phyloP scores from a whole-genome alignment of 2,113 vertebrate species.

The Picathartes gymnocephalus region DNA sequence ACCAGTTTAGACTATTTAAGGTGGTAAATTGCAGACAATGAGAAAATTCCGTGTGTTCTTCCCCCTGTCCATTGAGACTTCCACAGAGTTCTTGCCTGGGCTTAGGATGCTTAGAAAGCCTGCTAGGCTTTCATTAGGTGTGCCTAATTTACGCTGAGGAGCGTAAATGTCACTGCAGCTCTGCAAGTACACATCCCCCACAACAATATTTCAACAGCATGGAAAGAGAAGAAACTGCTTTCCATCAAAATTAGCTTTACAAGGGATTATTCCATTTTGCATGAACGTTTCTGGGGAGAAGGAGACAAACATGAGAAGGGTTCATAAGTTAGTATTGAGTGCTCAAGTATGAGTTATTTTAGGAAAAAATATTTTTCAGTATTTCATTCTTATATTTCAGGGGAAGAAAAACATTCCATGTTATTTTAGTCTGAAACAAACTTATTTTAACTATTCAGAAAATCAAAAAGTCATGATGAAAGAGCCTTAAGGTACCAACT shows the following conservation, averaged over 20 bases:
- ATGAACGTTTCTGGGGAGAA: not conserved
- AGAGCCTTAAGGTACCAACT: not conserved
- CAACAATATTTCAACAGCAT: not conserved
- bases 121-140: not conserved
- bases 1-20: not conserved
- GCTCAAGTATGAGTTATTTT: not conserved
- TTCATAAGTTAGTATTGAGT: not conserved
- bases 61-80: not conserved
- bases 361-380: not conserved
- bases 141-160: not conserved
- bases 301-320: not conserved
- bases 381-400: not conserved
- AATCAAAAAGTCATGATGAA: not conserved
- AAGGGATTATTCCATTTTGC: not conserved
- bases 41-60: not conserved
- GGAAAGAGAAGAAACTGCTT: not conserved
- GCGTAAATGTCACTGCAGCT: not conserved
- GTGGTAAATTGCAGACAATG: not conserved
- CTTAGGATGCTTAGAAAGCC: not conserved
- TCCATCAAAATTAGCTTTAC: not conserved
- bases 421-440: not conserved
- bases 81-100: not conserved
- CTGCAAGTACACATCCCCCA: rapidly evolving
- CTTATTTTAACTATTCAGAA: not conserved
- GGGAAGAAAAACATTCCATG: not conserved